These are phyloP conservation scores for Calypte anna DNA, from an alignment of 2,113 vertebrate species.

Conservation along the genomic window DNA sequence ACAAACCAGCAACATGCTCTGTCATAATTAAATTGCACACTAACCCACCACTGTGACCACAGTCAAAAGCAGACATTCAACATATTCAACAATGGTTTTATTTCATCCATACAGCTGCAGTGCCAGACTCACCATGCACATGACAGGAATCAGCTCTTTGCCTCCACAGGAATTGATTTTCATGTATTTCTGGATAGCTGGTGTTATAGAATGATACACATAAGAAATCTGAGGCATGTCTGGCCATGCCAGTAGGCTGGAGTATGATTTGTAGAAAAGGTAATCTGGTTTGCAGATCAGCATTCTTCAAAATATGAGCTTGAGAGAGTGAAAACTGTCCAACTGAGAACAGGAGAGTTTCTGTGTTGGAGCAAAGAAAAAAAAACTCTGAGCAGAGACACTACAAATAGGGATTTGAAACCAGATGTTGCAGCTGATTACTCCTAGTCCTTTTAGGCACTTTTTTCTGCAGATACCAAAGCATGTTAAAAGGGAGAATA, in stretches of 20 bases:
- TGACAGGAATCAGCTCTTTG: background rate
- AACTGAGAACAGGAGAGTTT: background rate
- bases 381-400: background rate
- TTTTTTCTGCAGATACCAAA: background rate
- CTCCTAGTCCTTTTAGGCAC: background rate
- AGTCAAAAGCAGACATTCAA: background rate
- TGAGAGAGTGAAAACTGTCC: background rate
- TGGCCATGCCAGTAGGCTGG: background rate
- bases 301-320: background rate
- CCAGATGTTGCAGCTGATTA: background rate
- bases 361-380: background rate
- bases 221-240: background rate
- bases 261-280: background rate
- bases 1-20: background rate
- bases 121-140: background rate
- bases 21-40: background rate
- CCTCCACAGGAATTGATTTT: background rate
- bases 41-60: background rate
- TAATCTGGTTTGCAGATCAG: background rate
- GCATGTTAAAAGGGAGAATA: background rate
- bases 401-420: background rate
- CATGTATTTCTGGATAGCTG: background rate
- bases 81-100: background rate
- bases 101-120: background rate
- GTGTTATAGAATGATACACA: background rate